A percentile compares a stretch with the other conserved stretches of the same genome.
phyloP scores from a whole-genome alignment of 2,113 vertebrate genomes.

The Neolamprologus hecqui region DNA sequence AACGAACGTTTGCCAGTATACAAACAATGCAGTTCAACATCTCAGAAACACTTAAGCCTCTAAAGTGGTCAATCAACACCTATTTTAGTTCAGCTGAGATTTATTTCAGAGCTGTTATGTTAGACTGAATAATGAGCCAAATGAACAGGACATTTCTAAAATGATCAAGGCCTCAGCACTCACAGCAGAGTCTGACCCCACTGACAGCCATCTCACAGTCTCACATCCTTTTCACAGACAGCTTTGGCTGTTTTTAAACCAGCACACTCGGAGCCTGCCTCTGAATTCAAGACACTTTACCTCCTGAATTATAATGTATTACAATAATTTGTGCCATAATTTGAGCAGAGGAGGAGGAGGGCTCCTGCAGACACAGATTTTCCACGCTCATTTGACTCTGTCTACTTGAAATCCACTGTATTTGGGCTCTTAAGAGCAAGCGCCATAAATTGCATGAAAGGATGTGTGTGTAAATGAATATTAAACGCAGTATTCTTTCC shows the following conservation, averaged over 20 bases:
- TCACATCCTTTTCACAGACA: not conserved
- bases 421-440: slow-evolving; percentile 44
- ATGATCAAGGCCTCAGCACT: not conserved
- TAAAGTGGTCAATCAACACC: not conserved
- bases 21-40: not conserved
- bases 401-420: slow-evolving; percentile 13
- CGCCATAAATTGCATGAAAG: slow-evolving; percentile 60
- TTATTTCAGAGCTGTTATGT: not conserved
- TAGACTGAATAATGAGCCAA: not conserved
- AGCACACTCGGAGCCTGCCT: not conserved
- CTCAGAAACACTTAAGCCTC: not conserved
- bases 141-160: not conserved
- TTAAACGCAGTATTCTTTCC: slow-evolving; percentile 57
- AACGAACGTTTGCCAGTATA: not conserved
- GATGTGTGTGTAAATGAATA: slow-evolving; percentile 66
- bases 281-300: not conserved
- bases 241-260: not conserved
- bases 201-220: not conserved
- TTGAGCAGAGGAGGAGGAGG: not conserved
- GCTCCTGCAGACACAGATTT: slow-evolving; percentile 36
- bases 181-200: not conserved
- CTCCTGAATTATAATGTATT: not conserved
- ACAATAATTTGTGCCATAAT: slow-evolving; percentile 12
- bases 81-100: not conserved
- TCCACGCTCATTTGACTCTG: slow-evolving; percentile 22